Evolutionary conservation across 2,113 vertebrate genomes (phyloP).

Genomic region (Chloropsis cyanopogon): DNA sequence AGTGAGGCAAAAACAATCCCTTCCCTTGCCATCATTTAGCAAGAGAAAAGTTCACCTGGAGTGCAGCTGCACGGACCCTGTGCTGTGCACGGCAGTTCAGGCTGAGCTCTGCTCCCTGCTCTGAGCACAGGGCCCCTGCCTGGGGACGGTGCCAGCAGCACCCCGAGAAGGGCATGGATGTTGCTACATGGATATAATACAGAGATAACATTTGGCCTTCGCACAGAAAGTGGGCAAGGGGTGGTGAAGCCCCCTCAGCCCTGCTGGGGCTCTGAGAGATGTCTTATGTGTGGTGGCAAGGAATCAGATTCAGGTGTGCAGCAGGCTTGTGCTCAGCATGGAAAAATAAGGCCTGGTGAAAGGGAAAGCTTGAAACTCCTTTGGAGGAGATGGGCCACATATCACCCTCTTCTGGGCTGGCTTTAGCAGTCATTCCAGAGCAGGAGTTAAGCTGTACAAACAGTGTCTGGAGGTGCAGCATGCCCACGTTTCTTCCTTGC

Average conservation of each 20-base stretch:
- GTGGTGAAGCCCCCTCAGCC: neutral
- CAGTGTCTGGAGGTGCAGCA: neutral
- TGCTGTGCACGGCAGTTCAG: rapidly evolving
- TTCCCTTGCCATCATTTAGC: neutral
- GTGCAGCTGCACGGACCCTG: neutral
- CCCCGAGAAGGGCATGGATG: neutral
- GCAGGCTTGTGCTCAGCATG: neutral
- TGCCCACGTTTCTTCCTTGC: rapidly evolving
- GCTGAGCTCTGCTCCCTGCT: neutral
- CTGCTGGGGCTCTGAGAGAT: neutral
- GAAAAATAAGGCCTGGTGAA: neutral
- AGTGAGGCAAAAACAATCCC: neutral
- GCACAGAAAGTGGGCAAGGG: neutral
- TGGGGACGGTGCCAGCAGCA: neutral
- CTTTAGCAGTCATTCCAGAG: neutral
- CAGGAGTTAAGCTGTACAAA: neutral
- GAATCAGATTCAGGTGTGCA: neutral
- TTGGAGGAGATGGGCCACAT: neutral
- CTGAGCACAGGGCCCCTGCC: neutral
- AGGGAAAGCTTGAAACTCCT: neutral
- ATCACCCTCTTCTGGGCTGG: neutral
- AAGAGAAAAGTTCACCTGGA: neutral
- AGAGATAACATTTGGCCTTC: neutral
- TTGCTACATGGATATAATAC: rapidly evolving
- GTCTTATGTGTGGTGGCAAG: rapidly evolving